Conservation (phyloP, 2,113 vertebrate genomes). For the Campylomormyrus tamandua region DNA sequence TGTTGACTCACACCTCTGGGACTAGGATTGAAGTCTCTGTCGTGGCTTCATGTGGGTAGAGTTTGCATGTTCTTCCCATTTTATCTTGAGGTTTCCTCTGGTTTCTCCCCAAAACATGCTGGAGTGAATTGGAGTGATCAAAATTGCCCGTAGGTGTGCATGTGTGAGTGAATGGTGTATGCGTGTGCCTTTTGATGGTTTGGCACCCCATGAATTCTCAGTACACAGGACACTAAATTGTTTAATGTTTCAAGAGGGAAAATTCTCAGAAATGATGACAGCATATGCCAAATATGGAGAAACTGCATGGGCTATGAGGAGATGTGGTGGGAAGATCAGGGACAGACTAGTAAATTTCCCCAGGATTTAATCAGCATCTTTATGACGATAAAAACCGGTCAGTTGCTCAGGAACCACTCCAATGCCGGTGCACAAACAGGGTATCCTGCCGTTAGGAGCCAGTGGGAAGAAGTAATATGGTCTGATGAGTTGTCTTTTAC, state of each 20-base stretch:
- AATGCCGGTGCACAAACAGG: background rate
- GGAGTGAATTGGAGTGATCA: too few relatives aligned
- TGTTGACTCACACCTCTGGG: background rate
- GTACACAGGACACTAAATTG: background rate
- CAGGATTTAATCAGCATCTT: background rate
- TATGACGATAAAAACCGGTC: background rate
- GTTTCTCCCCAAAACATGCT: too few relatives aligned
- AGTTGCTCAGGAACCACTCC: background rate
- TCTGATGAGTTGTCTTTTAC: too few relatives aligned
- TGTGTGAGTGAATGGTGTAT: background rate
- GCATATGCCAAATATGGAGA: background rate
- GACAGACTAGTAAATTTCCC: background rate
- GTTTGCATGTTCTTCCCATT: background rate
- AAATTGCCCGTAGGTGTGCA: too few relatives aligned
- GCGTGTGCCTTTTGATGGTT: background rate
- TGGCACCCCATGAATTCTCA: too few relatives aligned
- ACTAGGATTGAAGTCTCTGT: background rate
- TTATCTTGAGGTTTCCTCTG: too few relatives aligned
- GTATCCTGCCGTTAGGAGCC: background rate
- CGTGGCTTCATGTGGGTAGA: background rate
- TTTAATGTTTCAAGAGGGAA: background rate
- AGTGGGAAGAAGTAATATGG: too few relatives aligned
- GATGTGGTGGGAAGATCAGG: background rate
- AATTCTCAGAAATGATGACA: background rate
- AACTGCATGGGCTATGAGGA: background rate